Evolutionary conservation across 53 echinoderm and acorn worm species (phyloP), one percentile per base, ranked within the genome.

Genomic region (Crossaster papposus): DNA sequence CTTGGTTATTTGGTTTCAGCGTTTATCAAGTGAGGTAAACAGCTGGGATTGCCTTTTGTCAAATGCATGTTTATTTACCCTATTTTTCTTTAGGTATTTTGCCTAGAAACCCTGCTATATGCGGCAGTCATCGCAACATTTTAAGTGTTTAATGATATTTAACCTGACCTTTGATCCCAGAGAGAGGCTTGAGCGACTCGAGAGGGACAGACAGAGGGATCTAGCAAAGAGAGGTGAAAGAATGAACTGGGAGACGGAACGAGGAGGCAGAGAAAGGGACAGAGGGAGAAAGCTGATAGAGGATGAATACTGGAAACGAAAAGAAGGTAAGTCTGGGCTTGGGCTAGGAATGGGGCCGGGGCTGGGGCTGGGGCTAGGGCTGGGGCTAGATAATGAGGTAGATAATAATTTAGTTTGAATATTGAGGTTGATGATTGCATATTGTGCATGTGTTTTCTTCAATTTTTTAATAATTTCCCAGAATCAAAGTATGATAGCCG

Each of bases 401-500:
- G n/a, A n/a, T n/a, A n/a, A n/a, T n/a, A n/a, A n/a, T n/a, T n/a
- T n/a, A n/a, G n/a, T n/a, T n/a, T n/a, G n/a, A n/a, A n/a, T n/a
- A 26, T 68, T 68, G 58, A 68, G 1, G 10, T 23, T 68, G 68
- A 23, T 68, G 0, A 4, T 10, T 14, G 1, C 9, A 28, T 68
- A 26, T 26, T 68, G n/a, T 12, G 28, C n/a, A 68, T 0, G 28
- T 68, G 24, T 68, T 1, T 68, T 10, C 3, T n/a, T 24, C 9
- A 17, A 7, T 74, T 5, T 51, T 17, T 53, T 76, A n/a, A n/a
- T n/a, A n/a, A n/a, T 24, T 26, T 78, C 71, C 51, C 64, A 92
- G 92, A 92, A 28, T 20, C 87, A 30, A 92, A 89, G 78, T 89
- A 82, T 70, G 72, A 80, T 11, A 87, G 75, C 55, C 51, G 87